These are phyloP conservation scores for Nautilus pompilius DNA, from an alignment of 1,140 invertebrate species.

Conservation along the genomic window DNA sequence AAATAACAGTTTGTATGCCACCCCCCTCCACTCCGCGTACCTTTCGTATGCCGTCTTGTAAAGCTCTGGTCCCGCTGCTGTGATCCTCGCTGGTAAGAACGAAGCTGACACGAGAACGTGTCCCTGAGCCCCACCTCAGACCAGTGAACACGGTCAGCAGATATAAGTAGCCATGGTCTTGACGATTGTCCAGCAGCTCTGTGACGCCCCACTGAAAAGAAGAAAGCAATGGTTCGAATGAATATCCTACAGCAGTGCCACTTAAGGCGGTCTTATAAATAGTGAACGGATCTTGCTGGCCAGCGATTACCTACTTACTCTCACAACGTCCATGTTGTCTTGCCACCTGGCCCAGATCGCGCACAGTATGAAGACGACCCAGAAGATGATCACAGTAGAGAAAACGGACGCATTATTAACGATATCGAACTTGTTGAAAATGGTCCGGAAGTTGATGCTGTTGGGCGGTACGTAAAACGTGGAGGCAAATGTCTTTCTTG, in stretches of 20 bases:
- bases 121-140: conserved; percentile 39
- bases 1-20: too few species aligned
- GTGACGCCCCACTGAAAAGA: conserved; percentile 47
- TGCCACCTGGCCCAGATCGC: conserved; percentile 55
- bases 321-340: conserved; percentile 50
- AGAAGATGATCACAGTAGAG: conserved; percentile 53
- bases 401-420: conserved; percentile 44
- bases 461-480: conserved; percentile 59
- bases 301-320: conserved; percentile 14
- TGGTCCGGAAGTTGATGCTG: conserved; percentile 59
- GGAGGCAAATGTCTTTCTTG: conserved; percentile 24
- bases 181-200: conserved; percentile 49
- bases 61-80: conserved; percentile 42
- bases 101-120: conserved; percentile 45
- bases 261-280: not conserved
- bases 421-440: conserved; percentile 51
- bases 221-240: not conserved
- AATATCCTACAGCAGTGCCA: not conserved
- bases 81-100: conserved; percentile 39
- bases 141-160: conserved; percentile 51
- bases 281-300: not conserved
- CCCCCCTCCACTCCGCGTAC: too few species aligned
- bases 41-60: conserved; percentile 45
- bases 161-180: conserved; percentile 48
- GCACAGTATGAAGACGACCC: conserved; percentile 52